phyloP scores from a whole-genome alignment of 2,888 invertebrate genomes.

The Drosophila cognata region DNA sequence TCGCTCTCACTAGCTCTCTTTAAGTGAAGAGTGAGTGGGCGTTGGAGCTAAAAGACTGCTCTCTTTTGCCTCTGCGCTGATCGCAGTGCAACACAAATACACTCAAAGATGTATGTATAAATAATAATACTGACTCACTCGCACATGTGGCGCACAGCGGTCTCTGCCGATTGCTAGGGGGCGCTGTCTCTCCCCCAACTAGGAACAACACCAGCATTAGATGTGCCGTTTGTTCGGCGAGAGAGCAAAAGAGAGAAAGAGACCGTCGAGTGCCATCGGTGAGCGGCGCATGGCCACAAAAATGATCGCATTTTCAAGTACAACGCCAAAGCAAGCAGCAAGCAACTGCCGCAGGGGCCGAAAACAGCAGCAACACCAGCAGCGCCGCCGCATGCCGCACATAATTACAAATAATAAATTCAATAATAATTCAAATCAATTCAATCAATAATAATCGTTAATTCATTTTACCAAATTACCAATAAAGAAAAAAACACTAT shows the following conservation, averaged over 20 bases:
- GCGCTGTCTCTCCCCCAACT: slow-evolving; percentile 43
- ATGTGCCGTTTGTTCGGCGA: slow-evolving; percentile 11
- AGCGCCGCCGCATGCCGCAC: slow-evolving; percentile 53
- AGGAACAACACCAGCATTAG: slow-evolving; percentile 18
- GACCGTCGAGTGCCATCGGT: slow-evolving; percentile 10
- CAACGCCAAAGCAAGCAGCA: slow-evolving; percentile 72
- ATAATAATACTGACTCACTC: slow-evolving; percentile 61
- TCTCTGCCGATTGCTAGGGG: slow-evolving; percentile 38
- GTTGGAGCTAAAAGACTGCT: slow-evolving; percentile 30
- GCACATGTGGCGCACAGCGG: slow-evolving; percentile 59
- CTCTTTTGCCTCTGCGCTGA: slow-evolving; percentile 31
- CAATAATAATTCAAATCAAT: slow-evolving; percentile 39
- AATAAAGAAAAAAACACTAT: slow-evolving; percentile 51
- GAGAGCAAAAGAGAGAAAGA: slow-evolving; percentile 2
- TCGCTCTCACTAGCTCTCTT: neutral
- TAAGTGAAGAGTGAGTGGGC: slow-evolving; percentile 42
- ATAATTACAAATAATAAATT: slow-evolving; percentile 36
- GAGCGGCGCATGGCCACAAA: slow-evolving; percentile 67
- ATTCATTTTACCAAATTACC: slow-evolving; percentile 15
- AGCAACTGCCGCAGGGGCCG: slow-evolving; percentile 66
- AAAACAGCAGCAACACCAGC: slow-evolving; percentile 43
- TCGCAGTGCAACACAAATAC: slow-evolving; percentile 43
- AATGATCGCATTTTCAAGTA: slow-evolving; percentile 74
- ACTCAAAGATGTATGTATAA: slow-evolving; percentile 12
- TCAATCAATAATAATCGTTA: slow-evolving; percentile 25